Conservation (phyloP, 2,113 vertebrate species). For the Isurus oxyrinchus region DNA sequence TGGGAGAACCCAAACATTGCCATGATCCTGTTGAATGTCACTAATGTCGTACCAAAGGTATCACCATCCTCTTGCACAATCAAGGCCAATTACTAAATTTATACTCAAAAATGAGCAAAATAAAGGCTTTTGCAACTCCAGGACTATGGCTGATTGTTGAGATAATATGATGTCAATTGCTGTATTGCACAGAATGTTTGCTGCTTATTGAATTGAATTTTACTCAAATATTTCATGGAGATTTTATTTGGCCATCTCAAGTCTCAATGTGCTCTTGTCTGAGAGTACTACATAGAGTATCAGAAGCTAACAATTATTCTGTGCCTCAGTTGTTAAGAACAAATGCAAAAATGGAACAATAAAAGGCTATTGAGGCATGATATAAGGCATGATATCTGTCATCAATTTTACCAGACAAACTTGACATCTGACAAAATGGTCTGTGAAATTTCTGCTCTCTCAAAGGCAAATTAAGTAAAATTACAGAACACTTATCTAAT, state of each 20-base stretch:
- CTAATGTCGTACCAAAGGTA: not conserved
- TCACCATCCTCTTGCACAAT: not conserved
- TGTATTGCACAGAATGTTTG: not conserved
- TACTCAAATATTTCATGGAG: not conserved
- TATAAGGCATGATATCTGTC: too few relatives aligned
- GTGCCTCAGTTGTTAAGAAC: not conserved
- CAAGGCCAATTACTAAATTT: not conserved
- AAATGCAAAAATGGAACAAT: not conserved
- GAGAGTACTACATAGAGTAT: not conserved
- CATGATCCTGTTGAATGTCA: not conserved
- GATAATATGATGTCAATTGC: not conserved
- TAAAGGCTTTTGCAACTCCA: not conserved
- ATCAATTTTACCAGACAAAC: not conserved
- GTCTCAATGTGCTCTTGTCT: not conserved
- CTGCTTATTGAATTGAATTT: not conserved
- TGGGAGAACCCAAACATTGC: not conserved
- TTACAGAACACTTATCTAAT: not conserved
- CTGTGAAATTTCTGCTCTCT: too few relatives aligned
- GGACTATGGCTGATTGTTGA: not conserved
- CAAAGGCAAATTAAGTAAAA: too few relatives aligned
- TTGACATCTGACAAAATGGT: not conserved
- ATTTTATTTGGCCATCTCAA: not conserved
- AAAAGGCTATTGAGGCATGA: too few relatives aligned
- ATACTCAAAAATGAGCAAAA: not conserved
- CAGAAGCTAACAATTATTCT: not conserved